Base-by-base conservation (phyloP, 35 echinoderm and acorn worm genomes). In the Anneissia japonica region DNA sequence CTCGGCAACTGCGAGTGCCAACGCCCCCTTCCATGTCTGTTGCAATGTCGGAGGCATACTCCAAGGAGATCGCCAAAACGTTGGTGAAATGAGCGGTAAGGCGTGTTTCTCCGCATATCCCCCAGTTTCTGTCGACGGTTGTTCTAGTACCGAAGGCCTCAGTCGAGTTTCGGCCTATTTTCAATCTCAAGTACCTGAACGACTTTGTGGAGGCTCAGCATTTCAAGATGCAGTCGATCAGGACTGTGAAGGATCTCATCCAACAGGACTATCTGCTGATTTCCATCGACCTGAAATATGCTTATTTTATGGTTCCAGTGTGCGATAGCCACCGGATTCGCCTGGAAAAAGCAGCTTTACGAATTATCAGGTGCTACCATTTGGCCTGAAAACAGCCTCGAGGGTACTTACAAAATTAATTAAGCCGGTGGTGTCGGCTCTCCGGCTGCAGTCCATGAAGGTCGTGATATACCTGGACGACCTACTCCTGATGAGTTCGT, bases 391-490 rank as follows among this genome's bases (percentile, higher is more conserved):
- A 64, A 46, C 26, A 36, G 39, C 86, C 46, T 76, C 76, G 12
- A 77, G 75, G 39, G 40, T 80, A 31, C 64, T 81, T 37, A 77
- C 75, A 39, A 88, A 87, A 46, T 28, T 87, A 14, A 73, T 87
- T 3, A 87, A 87, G 43, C 40, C 86, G 46, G 86, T 87, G 86
- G 86, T 36, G 43, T 0, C 11, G 3, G 3, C 31, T 10, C 77
- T 55, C 41, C 21, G 86, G 23, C 30, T 19, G 17, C 77, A 80
- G 31, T 38, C 1, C 12, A 79, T 87, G 46, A 81, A 43, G 38
- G 28, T 80, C 0, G 51, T 88, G 35, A 74, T 88, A 0, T 87
- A 87, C 43, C 40, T 87, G 36, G 85, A 87, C 76, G 76, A 77
- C 74, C n/a, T n/a, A n/a, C n/a, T n/a, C n/a, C n/a, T n/a, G n/a